phyloP scores from a whole-genome alignment of 2,797 vertebrate species.

The Cuniculus paca region DNA sequence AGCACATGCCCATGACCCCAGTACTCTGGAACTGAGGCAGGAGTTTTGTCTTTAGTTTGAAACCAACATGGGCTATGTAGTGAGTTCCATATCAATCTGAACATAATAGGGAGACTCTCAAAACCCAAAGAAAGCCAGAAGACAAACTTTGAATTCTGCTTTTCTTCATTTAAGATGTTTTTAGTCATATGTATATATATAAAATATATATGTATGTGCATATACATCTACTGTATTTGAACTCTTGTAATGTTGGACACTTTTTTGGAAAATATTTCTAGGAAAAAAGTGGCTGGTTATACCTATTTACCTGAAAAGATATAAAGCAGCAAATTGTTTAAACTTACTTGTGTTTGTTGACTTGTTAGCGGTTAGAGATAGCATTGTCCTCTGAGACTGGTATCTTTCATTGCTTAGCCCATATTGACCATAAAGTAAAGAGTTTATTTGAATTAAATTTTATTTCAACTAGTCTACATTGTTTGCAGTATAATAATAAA shows the following conservation, averaged over 20 bases:
- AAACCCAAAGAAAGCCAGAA: neutral
- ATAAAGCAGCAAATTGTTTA: neutral
- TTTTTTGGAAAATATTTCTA: neutral
- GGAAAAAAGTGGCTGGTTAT: neutral
- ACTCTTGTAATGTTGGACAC: neutral
- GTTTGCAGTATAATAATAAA: neutral
- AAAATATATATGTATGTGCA: too few species aligned
- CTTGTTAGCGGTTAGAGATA: neutral
- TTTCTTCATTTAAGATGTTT: neutral
- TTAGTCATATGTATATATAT: neutral
- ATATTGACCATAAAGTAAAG: neutral
- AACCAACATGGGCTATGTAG: neutral
- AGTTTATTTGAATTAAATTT: constrained; percentile 17
- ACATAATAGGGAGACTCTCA: neutral
- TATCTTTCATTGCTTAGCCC: neutral
- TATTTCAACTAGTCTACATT: neutral
- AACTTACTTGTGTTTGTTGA: neutral
- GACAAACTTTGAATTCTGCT: neutral
- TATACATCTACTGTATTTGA: neutral
- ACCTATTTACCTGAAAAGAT: neutral
- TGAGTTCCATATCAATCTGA: neutral
- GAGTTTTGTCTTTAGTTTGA: neutral
- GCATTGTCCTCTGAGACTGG: neutral
- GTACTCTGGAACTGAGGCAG: neutral
- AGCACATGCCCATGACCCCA: neutral